A percentile compares a stretch with the other conserved stretches of the same genome.
Conservation (phyloP, 2,113 vertebrate species). For the Phylloscopus trochilus region DNA sequence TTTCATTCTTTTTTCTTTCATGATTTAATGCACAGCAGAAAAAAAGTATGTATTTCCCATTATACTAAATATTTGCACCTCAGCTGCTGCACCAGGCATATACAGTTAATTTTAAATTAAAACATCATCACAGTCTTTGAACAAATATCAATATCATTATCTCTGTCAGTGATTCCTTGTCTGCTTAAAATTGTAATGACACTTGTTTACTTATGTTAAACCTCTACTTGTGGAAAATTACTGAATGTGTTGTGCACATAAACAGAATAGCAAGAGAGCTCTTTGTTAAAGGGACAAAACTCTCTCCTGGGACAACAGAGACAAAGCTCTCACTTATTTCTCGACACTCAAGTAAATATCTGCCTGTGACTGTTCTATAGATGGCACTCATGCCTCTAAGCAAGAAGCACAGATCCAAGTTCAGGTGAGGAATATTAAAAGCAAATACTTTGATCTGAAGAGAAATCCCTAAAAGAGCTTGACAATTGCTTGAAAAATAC, state of each 20-base stretch:
- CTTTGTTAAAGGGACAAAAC: not conserved
- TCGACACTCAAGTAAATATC: not conserved
- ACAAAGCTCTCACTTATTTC: not conserved
- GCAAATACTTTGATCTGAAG: not conserved
- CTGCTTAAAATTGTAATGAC: slow-evolving; percentile 51
- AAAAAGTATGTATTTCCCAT: not conserved
- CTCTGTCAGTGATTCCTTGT: slow-evolving; percentile 24
- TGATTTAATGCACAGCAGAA: not conserved
- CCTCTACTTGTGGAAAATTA: slow-evolving; percentile 52
- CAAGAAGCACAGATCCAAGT: slow-evolving; percentile 3
- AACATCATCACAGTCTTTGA: slow-evolving; percentile 34
- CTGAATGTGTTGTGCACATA: slow-evolving; percentile 43
- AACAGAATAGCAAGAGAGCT: not conserved
- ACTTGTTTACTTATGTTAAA: slow-evolving; percentile 62
- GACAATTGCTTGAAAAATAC: not conserved
- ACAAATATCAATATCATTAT: slow-evolving; percentile 58
- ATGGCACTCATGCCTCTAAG: slow-evolving; percentile 64
- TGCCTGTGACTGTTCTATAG: slow-evolving; percentile 55
- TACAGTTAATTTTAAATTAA: slow-evolving; percentile 47
- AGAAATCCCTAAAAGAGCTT: not conserved
- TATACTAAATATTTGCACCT: slow-evolving; percentile 18
- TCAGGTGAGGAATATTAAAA: not conserved
- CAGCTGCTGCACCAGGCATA: not conserved
- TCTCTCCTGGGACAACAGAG: not conserved
- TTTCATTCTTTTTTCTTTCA: slow-evolving; percentile 31